Conservation (phyloP, 2,113 vertebrate species). For the Megalops atlanticus region DNA sequence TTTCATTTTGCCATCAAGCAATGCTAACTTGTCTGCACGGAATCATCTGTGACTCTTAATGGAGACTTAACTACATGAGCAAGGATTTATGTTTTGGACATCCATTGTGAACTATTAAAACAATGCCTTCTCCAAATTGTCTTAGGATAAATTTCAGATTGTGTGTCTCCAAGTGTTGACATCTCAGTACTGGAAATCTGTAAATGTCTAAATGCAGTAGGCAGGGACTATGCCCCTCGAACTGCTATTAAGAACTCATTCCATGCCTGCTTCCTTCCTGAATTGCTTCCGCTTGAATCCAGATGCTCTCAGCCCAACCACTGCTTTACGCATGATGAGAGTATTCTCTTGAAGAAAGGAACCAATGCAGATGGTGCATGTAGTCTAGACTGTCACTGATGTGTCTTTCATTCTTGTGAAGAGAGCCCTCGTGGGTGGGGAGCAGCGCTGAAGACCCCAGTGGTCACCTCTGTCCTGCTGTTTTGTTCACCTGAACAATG, state of each 20-base stretch:
- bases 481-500: slow-evolving; percentile 22
- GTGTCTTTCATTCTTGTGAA: neutral
- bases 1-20: too few relatives aligned
- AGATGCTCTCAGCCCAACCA: neutral
- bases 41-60: too few relatives aligned
- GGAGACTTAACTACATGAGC: too few relatives aligned
- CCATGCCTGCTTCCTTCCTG: neutral
- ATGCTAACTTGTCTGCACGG: too few relatives aligned
- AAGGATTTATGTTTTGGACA: too few relatives aligned
- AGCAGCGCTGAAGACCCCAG: neutral
- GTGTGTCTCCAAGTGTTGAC: too few relatives aligned
- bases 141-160: too few relatives aligned
- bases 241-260: neutral
- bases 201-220: neutral
- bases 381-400: neutral
- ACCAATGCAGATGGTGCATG: neutral
- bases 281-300: neutral
- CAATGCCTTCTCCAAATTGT: too few relatives aligned
- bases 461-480: neutral
- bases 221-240: neutral
- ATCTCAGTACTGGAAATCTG: too few relatives aligned
- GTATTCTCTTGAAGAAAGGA: too few relatives aligned
- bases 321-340: neutral
- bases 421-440: neutral
- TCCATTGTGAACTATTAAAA: too few relatives aligned